A percentile compares a stretch with the other conserved stretches of the same genome.
Evolutionary conservation across 2,797 vertebrate genomes (phyloP).

Genomic region (Paratrypauchen microcephalus): DNA sequence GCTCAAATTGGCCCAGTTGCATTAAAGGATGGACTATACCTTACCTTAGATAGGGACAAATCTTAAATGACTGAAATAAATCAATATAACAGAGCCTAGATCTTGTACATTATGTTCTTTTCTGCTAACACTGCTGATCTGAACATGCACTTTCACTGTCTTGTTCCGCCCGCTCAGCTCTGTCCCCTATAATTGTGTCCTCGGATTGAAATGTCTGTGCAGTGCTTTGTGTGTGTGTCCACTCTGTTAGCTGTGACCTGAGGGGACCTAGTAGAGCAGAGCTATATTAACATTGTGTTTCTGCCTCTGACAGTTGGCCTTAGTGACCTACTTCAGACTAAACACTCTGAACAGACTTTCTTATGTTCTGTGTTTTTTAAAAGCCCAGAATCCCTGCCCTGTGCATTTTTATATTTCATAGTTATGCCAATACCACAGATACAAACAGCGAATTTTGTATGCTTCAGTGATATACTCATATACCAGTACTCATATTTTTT

Average conservation of each 20-base stretch:
- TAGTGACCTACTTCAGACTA: conserved; percentile 68
- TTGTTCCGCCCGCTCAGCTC: conserved; percentile 19
- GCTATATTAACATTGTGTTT: conserved; percentile 35
- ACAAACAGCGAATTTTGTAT: neutral
- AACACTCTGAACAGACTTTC: conserved; percentile 22
- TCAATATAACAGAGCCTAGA: neutral
- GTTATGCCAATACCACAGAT: neutral
- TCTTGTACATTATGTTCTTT: neutral
- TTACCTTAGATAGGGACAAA: no score
- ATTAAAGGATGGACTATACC: no score
- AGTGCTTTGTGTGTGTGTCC: conserved; percentile 36
- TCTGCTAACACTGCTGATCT: neutral
- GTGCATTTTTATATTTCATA: conserved; percentile 7
- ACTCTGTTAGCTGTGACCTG: conserved; percentile 51
- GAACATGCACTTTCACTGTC: neutral
- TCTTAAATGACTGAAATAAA: neutral
- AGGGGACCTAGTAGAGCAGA: conserved; percentile 47
- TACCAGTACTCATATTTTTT: no score
- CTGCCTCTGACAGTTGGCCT: conserved; percentile 57
- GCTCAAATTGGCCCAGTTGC: no score
- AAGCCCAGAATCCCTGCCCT: neutral
- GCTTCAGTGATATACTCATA: neutral
- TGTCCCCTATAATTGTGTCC: conserved; percentile 23
- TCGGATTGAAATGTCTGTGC: conserved; percentile 21
- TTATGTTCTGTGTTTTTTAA: conserved; percentile 35